These are phyloP conservation scores for Elmis aenea DNA, from an alignment of 2,888 invertebrate genomes.

Conservation along the genomic window DNA sequence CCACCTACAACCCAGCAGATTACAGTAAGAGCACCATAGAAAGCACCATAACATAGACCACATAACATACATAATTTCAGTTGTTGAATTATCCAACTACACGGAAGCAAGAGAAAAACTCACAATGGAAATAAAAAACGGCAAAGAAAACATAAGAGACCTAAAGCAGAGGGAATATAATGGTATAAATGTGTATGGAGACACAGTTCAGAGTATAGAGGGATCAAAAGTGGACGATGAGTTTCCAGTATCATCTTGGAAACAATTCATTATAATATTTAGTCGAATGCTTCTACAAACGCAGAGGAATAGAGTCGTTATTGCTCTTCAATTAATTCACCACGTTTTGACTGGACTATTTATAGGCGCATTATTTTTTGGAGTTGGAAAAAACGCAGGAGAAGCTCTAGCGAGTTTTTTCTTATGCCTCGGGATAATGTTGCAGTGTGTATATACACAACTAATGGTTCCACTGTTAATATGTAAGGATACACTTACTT, in stretches of 20 bases:
- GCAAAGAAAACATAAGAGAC: neutral
- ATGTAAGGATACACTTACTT: neutral
- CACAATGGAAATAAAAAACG: neutral
- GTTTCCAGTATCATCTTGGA: neutral
- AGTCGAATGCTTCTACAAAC: neutral
- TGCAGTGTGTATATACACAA: neutral
- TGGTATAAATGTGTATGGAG: neutral
- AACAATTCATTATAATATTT: neutral
- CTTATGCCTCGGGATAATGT: neutral
- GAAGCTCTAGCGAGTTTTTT: constrained; percentile 68
- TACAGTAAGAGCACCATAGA: constrained; percentile 67
- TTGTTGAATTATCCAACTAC: too few species aligned
- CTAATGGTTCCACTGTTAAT: neutral
- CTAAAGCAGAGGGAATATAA: neutral
- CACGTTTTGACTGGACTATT: constrained; percentile 65
- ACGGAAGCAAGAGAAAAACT: too few species aligned
- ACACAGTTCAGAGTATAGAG: neutral
- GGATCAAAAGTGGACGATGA: neutral
- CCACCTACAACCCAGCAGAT: constrained; percentile 95
- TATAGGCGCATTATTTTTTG: constrained; percentile 62
- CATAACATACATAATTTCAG: too few species aligned
- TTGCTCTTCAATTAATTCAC: constrained; percentile 55
- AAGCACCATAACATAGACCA: neutral
- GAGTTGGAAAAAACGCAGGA: constrained; percentile 65
- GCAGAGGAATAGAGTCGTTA: neutral